A percentile compares a stretch with the other conserved stretches of the same genome.
These are phyloP conservation scores for Sminthurinus aureus DNA, from an alignment of 2,888 invertebrate genomes.

Conservation along the genomic window DNA sequence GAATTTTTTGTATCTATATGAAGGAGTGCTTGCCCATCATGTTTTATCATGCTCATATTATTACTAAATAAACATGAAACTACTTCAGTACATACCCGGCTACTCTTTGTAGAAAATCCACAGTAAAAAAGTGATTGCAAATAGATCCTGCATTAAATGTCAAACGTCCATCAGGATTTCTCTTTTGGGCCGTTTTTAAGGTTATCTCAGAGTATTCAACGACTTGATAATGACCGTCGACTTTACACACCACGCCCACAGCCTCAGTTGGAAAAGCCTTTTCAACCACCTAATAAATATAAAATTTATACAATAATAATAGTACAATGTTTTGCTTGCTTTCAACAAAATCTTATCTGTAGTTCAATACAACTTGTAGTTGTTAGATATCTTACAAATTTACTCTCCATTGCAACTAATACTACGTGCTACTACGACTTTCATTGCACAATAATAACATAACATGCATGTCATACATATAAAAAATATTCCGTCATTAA, in stretches of 20 bases:
- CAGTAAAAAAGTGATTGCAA: slow-evolving; percentile 96
- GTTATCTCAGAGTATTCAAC: slow-evolving; percentile 98
- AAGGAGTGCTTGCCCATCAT: neutral
- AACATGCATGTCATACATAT: too few relatives aligned
- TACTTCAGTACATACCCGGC: slow-evolving; percentile 65
- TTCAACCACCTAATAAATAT: slow-evolving; percentile 71
- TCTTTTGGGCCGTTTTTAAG: slow-evolving; percentile 81
- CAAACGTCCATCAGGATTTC: slow-evolving; percentile 78
- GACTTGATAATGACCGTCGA: slow-evolving; percentile 87
- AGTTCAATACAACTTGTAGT: too few relatives aligned
- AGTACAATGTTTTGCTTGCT: too few relatives aligned
- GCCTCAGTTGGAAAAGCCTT: slow-evolving; percentile 91
- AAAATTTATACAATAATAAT: neutral
- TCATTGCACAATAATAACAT: too few relatives aligned
- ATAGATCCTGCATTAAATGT: slow-evolving; percentile 96
- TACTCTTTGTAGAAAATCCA: slow-evolving; percentile 81
- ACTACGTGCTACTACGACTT: too few relatives aligned
- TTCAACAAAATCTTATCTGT: too few relatives aligned
- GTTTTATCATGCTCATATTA: neutral
- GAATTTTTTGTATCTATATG: neutral
- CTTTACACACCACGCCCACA: slow-evolving; percentile 94
- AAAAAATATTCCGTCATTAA: too few relatives aligned
- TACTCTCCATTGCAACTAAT: too few relatives aligned
- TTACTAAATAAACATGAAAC: neutral
- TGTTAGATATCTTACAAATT: too few relatives aligned